phyloP scores from a whole-genome alignment of 2,797 vertebrate species.

The Adrianichthys oophorus region DNA sequence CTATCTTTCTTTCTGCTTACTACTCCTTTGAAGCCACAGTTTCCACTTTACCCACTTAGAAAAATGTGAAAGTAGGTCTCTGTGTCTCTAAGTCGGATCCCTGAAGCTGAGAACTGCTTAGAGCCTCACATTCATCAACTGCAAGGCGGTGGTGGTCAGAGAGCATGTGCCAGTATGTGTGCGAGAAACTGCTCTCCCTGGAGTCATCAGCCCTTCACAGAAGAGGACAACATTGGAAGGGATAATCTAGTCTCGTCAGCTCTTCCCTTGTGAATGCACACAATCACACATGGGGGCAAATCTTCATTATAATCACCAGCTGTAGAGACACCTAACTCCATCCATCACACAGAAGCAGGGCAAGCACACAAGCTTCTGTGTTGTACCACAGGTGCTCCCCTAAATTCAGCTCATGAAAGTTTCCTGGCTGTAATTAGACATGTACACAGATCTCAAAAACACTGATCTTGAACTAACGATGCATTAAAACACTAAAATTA shows the following conservation, averaged over 20 bases:
- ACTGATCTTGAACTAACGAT: slow-evolving; percentile 26
- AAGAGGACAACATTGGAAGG: slow-evolving; percentile 54
- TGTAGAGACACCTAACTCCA: slow-evolving; percentile 62
- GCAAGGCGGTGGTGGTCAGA: slow-evolving; percentile 57
- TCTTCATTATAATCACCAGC: slow-evolving; percentile 70
- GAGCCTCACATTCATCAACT: slow-evolving; percentile 65
- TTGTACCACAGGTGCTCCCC: slow-evolving; percentile 5
- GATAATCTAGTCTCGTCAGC: slow-evolving; percentile 54
- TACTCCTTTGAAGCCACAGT: slow-evolving; percentile 23
- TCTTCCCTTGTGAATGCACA: slow-evolving; percentile 13
- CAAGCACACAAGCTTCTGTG: slow-evolving; percentile 22
- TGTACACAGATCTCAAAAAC: slow-evolving; percentile 19
- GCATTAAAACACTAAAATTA: not conserved
- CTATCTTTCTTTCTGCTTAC: slow-evolving; percentile 43
- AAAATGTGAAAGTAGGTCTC: slow-evolving; percentile 61
- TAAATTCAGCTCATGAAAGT: slow-evolving; percentile 22
- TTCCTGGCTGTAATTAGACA: slow-evolving; percentile 19
- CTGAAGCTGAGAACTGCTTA: slow-evolving; percentile 49
- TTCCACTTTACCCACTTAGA: slow-evolving; percentile 36
- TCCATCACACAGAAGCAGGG: slow-evolving; percentile 56
- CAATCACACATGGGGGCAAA: slow-evolving; percentile 35
- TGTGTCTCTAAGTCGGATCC: slow-evolving; percentile 57
- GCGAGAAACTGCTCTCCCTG: slow-evolving; percentile 23
- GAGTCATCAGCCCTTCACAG: slow-evolving; percentile 42
- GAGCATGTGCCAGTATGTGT: slow-evolving; percentile 18